Evolutionary conservation across 2,797 vertebrate genomes (phyloP).

Genomic region (Anabacerthia variegaticeps): DNA sequence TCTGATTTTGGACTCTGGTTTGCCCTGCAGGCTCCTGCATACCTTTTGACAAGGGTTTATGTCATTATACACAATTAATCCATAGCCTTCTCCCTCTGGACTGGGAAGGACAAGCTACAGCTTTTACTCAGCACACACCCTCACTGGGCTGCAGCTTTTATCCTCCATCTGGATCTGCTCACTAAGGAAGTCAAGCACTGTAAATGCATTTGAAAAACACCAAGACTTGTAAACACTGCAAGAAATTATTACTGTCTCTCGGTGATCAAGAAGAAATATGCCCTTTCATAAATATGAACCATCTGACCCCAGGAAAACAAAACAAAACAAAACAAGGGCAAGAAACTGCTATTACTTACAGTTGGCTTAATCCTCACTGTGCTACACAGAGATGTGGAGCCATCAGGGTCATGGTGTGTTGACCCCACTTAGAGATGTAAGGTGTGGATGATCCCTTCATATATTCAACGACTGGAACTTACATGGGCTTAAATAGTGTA

Average conservation of each 20-base stretch:
- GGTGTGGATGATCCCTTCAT: background rate
- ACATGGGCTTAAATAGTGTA: background rate
- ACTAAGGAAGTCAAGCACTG: background rate
- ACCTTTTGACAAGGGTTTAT: background rate
- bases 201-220: conserved; percentile 24
- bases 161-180: conserved; percentile 11
- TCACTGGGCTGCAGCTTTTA: background rate
- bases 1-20: background rate
- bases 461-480: background rate
- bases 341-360: background rate
- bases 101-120: background rate
- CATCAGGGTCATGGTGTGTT: background rate
- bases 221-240: background rate
- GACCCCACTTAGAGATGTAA: accelerated
- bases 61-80: background rate
- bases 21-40: background rate
- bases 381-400: background rate
- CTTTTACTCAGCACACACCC: background rate
- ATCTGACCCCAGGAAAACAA: background rate
- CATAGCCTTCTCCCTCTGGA: background rate
- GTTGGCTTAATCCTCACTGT: background rate
- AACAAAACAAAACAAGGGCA: background rate
- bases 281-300: background rate
- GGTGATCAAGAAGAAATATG: background rate
- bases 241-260: background rate